Percentiles rank a stretch among this genome's conserved stretches.
These are phyloP conservation scores for Hyperopisus bebe DNA, from an alignment of 2,113 vertebrate species.

Conservation along the genomic window DNA sequence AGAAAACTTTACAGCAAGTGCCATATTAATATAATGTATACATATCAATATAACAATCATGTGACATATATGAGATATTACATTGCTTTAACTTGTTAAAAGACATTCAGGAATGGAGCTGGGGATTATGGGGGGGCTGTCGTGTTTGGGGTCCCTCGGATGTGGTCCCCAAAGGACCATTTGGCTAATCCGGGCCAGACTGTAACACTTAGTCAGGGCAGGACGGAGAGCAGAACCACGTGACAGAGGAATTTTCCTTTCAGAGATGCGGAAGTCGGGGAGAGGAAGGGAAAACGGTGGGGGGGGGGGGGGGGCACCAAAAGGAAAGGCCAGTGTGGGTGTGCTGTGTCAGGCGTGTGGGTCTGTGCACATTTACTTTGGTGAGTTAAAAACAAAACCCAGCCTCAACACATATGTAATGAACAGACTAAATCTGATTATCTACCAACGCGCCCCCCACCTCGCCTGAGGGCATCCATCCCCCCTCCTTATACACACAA, in stretches of 20 bases:
- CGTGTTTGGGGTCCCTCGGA: not conserved
- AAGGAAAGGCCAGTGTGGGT: not conserved
- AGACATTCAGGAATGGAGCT: not conserved
- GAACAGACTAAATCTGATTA: not conserved
- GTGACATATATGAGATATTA: not conserved
- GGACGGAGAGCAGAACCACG: not conserved
- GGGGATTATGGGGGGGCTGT: not conserved
- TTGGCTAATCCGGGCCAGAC: not conserved
- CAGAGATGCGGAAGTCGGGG: not conserved
- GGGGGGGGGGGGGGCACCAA: rapidly evolving
- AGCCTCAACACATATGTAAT: not conserved
- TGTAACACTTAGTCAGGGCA: not conserved
- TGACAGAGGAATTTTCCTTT: not conserved
- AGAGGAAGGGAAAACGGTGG: not conserved
- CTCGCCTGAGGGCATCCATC: too few species aligned
- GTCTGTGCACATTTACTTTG: not conserved
- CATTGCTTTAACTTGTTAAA: not conserved
- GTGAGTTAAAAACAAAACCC: not conserved
- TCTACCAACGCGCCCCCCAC: not conserved
- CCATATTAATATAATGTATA: too few species aligned
- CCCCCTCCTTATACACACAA: not conserved
- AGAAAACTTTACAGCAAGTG: not conserved
- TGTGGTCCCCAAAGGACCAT: not conserved
- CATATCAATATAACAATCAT: not conserved
- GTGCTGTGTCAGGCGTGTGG: not conserved